Percentiles rank a stretch among this genome's conserved stretches.
phyloP scores from a whole-genome alignment of 1,140 invertebrate species.

The Drosophila ercepeae region DNA sequence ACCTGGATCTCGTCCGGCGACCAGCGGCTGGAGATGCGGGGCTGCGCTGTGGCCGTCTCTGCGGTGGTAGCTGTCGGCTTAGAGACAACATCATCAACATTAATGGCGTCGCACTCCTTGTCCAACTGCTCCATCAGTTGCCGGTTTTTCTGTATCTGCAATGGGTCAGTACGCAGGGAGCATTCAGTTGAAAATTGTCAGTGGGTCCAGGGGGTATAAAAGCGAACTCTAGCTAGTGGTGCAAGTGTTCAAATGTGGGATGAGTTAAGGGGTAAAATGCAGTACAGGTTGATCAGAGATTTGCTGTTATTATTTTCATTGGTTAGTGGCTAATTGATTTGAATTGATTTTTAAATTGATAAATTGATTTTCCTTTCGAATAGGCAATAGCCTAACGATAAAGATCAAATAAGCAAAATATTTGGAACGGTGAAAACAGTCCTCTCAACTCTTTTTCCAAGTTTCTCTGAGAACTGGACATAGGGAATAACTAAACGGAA shows the following conservation, averaged over 20 bases:
- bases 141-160: slow-evolving; percentile 97
- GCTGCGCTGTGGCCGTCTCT: slow-evolving; percentile 86
- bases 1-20: slow-evolving; percentile 95
- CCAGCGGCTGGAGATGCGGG: slow-evolving; percentile 94
- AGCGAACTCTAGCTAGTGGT: background rate
- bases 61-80: slow-evolving; percentile 85
- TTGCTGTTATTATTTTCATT: too few species aligned
- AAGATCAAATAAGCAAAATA: too few species aligned
- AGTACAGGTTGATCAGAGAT: background rate
- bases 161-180: slow-evolving; percentile 48
- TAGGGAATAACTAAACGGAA: slow-evolving; percentile 4
- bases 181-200: slow-evolving; percentile 59
- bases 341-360: too few species aligned
- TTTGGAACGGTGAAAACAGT: too few species aligned
- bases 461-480: background rate
- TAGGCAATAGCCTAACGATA: background rate
- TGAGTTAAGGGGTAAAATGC: background rate
- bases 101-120: slow-evolving; percentile 84
- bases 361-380: too few species aligned
- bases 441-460: too few species aligned
- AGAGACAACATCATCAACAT: slow-evolving; percentile 27
- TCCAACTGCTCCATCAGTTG: slow-evolving; percentile 94
- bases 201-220: background rate
- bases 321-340: background rate
- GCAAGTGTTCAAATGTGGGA: background rate